Conservation (phyloP, 2,888 invertebrate species). For the Eupithecia subumbrata region DNA sequence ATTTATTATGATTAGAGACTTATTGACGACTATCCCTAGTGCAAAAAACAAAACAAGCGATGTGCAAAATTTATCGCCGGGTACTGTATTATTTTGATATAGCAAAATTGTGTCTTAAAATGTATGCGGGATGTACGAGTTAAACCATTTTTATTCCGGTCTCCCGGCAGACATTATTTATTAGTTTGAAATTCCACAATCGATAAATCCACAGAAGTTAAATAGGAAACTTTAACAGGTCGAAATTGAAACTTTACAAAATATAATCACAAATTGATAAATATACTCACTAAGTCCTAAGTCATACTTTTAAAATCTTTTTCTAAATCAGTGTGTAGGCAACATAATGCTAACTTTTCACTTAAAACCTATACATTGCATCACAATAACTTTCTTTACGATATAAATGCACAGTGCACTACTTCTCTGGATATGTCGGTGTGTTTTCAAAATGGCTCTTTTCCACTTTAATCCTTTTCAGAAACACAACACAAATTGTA, state of each 20-base stretch:
- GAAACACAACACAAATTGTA: conserved; percentile 93
- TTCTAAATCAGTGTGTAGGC: conserved; percentile 67
- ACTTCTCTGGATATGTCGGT: conserved; percentile 85
- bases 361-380: conserved; percentile 65
- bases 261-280: conserved; percentile 66
- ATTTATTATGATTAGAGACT: no score
- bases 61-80: no score
- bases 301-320: conserved; percentile 55
- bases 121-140: conserved; percentile 13
- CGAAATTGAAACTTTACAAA: conserved; percentile 75
- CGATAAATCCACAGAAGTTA: conserved; percentile 76
- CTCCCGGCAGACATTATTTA: conserved; percentile 72
- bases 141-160: conserved; percentile 58
- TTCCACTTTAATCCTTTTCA: conserved; percentile 91
- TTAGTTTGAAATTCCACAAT: conserved; percentile 81
- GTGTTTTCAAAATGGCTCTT: conserved; percentile 95
- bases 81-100: neutral
- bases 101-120: neutral
- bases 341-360: conserved; percentile 66
- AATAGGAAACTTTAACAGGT: conserved; percentile 71
- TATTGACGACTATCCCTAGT: no score
- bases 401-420: conserved; percentile 79
- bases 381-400: conserved; percentile 56
- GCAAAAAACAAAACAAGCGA: no score
- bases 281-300: conserved; percentile 71